These are phyloP conservation scores for Temnothorax nylanderi DNA, from an alignment of 1,140 invertebrate species.

Conservation along the genomic window DNA sequence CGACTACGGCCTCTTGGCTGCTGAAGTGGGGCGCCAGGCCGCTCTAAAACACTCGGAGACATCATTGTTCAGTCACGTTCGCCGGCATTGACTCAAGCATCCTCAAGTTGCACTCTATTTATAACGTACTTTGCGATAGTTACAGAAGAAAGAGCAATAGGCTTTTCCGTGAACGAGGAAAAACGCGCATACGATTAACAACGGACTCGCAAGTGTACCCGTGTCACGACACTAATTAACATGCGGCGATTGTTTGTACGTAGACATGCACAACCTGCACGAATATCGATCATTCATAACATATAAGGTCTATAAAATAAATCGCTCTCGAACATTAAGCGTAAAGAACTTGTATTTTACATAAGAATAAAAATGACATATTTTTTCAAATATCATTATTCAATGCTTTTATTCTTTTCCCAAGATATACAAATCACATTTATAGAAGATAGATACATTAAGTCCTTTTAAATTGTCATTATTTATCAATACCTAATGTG, in stretches of 20 bases:
- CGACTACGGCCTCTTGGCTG: conserved; percentile 64
- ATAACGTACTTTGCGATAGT: conserved; percentile 58
- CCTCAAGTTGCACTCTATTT: conserved; percentile 68
- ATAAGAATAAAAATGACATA: not conserved
- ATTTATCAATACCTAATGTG: conserved; percentile 50
- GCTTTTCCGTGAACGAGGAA: conserved; percentile 2
- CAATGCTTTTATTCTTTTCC: not conserved
- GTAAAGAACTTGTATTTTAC: conserved; percentile 3
- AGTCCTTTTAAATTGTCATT: conserved; percentile 45
- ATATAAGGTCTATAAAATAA: not conserved
- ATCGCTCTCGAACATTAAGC: not conserved
- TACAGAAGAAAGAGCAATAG: conserved; percentile 31
- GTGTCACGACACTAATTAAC: conserved; percentile 30
- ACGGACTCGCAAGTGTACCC: not conserved
- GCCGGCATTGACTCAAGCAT: conserved; percentile 71
- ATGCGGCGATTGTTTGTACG: conserved; percentile 6
- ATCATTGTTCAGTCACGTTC: conserved; percentile 82
- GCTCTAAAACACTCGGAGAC: conserved; percentile 68
- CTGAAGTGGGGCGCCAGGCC: conserved; percentile 52
- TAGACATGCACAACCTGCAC: not conserved
- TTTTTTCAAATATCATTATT: not conserved
- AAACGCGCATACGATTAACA: conserved; percentile 38
- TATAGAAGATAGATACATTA: conserved; percentile 23
- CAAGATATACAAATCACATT: not conserved
- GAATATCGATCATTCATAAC: conserved; percentile 7